A percentile compares a stretch with the other conserved stretches of the same genome.
Evolutionary conservation across 1,140 invertebrate species (phyloP).

Genomic region (Brevipalpus yothersi): DNA sequence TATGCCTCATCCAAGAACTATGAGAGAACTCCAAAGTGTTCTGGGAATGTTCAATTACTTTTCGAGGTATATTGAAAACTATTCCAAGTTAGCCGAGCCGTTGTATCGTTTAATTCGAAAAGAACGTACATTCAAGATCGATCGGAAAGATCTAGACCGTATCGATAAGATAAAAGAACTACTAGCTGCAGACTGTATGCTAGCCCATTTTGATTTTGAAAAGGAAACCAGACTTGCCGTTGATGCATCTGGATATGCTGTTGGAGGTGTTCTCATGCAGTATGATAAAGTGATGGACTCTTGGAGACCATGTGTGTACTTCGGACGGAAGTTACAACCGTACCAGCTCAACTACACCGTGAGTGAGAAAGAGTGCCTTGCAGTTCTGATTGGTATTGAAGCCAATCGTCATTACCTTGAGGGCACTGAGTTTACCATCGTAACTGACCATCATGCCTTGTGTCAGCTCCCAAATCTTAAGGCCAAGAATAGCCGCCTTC

Average conservation of each 20-base stretch:
- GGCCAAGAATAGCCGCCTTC: not conserved
- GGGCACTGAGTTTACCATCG: slow-evolving; percentile 13
- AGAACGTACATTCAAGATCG: not conserved
- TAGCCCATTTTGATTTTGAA: slow-evolving; percentile 21
- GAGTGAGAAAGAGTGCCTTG: slow-evolving; percentile 27
- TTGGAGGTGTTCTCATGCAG: slow-evolving; percentile 24
- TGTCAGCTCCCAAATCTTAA: not conserved
- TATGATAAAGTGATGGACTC: slow-evolving; percentile 18
- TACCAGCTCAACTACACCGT: slow-evolving; percentile 20
- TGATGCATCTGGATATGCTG: slow-evolving; percentile 20
- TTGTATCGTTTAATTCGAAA: not conserved
- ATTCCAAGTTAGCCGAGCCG: slow-evolving; percentile 9
- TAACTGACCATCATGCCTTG: slow-evolving; percentile 2
- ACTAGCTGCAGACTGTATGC: slow-evolving; percentile 4
- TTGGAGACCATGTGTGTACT: slow-evolving; percentile 19
- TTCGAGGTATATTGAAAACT: slow-evolving; percentile 17
- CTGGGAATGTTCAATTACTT: slow-evolving; percentile 6
- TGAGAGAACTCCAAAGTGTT: slow-evolving; percentile 13
- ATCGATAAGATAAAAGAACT: slow-evolving; percentile 14
- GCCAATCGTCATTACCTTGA: slow-evolving; percentile 27
- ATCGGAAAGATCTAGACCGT: slow-evolving; percentile 10
- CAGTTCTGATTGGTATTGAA: slow-evolving; percentile 25
- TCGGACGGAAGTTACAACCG: not conserved
- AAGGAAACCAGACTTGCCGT: slow-evolving; percentile 24
- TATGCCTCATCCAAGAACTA: slow-evolving; percentile 15